Evolutionary conservation across 2,888 invertebrate species (phyloP).

Genomic region (Rotaria socialis): DNA sequence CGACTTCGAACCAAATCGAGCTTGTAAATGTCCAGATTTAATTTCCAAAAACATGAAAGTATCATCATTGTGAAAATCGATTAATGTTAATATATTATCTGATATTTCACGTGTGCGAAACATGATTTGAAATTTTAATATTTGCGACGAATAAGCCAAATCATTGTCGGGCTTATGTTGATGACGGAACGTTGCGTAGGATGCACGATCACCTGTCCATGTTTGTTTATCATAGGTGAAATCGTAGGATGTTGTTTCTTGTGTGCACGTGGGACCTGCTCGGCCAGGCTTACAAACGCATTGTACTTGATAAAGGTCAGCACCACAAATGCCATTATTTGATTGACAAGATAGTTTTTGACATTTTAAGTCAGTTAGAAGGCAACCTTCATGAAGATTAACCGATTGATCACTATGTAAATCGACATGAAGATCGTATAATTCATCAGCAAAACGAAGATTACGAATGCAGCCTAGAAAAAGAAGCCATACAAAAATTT

Average conservation of each 20-base stretch:
- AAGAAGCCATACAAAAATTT: no score
- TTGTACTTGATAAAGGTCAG: conserved; percentile 66
- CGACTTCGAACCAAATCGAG: conserved; percentile 75
- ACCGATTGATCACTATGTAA: conserved; percentile 23
- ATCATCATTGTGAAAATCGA: conserved; percentile 40
- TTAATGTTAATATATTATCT: conserved; percentile 42
- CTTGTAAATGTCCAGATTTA: conserved; percentile 80
- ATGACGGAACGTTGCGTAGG: conserved; percentile 44
- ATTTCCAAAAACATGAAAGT: conserved; percentile 65
- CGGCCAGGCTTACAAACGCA: conserved; percentile 93
- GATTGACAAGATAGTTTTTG: conserved; percentile 48
- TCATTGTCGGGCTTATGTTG: conserved; percentile 37
- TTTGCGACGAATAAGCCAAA: neutral
- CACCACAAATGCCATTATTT: conserved; percentile 75
- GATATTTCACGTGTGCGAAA: conserved; percentile 44
- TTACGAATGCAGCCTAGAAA: conserved; percentile 42
- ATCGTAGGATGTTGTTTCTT: conserved; percentile 48
- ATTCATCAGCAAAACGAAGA: conserved; percentile 41
- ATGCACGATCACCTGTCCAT: conserved; percentile 40
- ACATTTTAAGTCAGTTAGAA: conserved; percentile 18
- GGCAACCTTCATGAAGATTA: conserved; percentile 6
- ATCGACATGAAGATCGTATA: conserved; percentile 44
- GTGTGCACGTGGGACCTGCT: conserved; percentile 68
- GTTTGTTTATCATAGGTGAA: conserved; percentile 42
- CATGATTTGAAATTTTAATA: conserved; percentile 41